These are phyloP conservation scores for Erithacus rubecula DNA, from an alignment of 2,797 vertebrate species.

Conservation along the genomic window DNA sequence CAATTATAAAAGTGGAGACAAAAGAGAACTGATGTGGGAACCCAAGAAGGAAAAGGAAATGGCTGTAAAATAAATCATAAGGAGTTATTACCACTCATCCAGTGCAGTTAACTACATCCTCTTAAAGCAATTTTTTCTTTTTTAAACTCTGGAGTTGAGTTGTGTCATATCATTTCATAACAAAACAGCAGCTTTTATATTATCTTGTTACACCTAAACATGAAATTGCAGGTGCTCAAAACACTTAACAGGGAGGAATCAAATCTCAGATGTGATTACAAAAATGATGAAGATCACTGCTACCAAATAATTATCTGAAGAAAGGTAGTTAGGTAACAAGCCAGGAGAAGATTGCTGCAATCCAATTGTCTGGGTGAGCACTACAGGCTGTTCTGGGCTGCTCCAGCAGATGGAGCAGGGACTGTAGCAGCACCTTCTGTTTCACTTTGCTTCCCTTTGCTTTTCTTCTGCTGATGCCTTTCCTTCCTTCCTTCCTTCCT, in stretches of 20 bases:
- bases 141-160: neutral
- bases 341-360: neutral
- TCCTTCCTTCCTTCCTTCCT: neutral
- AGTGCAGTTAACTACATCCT: neutral
- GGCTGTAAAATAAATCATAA: neutral
- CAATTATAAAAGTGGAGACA: neutral
- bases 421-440: neutral
- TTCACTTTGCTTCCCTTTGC: neutral
- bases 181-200: neutral
- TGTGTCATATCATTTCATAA: fast-evolving
- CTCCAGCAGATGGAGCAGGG: constrained; percentile 39
- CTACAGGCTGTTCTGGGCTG: neutral
- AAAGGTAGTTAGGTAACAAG: neutral
- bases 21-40: neutral
- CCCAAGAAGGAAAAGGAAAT: neutral
- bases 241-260: neutral
- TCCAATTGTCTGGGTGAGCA: neutral
- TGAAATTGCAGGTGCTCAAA: neutral
- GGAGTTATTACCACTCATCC: neutral
- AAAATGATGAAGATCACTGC: neutral
- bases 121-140: neutral
- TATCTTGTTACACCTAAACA: neutral
- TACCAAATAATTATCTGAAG: neutral
- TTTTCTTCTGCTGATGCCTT: neutral
- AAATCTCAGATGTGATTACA: neutral